These are phyloP conservation scores for Heterocephalus glaber DNA, from an alignment of 2,113 vertebrate genomes.

Conservation along the genomic window DNA sequence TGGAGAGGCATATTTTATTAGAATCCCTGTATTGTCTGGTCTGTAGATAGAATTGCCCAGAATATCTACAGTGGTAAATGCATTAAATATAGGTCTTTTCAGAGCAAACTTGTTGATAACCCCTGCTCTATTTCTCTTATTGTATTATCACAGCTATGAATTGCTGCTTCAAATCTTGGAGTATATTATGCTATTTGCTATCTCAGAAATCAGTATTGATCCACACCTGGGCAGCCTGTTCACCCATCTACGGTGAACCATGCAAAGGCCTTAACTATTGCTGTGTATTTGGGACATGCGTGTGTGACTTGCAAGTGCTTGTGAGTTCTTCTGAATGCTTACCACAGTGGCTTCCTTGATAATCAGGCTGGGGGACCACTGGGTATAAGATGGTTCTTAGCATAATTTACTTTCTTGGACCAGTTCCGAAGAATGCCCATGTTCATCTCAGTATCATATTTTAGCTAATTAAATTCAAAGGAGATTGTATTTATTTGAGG, in stretches of 20 bases:
- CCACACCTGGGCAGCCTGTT: neutral
- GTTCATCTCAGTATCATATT: slow-evolving; percentile 24
- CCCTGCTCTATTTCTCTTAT: slow-evolving; percentile 53
- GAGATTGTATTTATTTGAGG: slow-evolving; percentile 44
- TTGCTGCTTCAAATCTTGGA: neutral
- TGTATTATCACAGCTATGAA: neutral
- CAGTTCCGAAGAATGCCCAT: neutral
- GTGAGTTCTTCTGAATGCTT: neutral
- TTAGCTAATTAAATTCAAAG: slow-evolving; percentile 46
- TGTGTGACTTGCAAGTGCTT: neutral
- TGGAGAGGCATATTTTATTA: slow-evolving; percentile 52
- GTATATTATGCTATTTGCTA: neutral
- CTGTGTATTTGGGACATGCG: neutral
- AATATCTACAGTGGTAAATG: slow-evolving; percentile 54
- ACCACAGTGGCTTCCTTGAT: neutral
- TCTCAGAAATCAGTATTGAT: neutral
- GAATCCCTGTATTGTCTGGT: slow-evolving; percentile 34
- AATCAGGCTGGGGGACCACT: neutral
- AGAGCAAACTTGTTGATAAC: slow-evolving; percentile 52
- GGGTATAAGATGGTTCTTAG: slow-evolving; percentile 3
- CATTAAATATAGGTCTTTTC: slow-evolving; percentile 58
- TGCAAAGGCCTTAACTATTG: neutral
- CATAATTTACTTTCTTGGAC: slow-evolving; percentile 47
- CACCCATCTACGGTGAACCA: neutral
- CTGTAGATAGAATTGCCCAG: slow-evolving; percentile 61